phyloP scores from a whole-genome alignment of 2,113 vertebrate species.

The Anguilla japonica region DNA sequence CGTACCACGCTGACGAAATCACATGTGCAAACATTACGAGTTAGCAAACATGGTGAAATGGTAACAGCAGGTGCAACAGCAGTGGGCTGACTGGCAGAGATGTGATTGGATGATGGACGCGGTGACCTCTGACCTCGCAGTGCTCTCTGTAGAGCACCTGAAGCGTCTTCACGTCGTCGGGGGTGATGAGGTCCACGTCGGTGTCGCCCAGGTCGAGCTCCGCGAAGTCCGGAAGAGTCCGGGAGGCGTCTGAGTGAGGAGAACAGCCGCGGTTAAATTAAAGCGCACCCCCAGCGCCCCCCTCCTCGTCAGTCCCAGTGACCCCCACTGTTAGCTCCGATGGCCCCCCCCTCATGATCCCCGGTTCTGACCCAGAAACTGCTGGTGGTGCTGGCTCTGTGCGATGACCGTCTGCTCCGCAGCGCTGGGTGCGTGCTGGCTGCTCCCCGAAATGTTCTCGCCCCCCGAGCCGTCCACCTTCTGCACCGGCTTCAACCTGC shows the following conservation, averaged over 20 bases:
- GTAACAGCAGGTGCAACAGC: not conserved
- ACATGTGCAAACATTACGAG: not conserved
- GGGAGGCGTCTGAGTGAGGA: constrained; percentile 78
- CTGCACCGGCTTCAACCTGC: constrained; percentile 86
- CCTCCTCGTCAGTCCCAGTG: not conserved
- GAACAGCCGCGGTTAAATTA: not conserved
- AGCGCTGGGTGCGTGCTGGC: constrained; percentile 68
- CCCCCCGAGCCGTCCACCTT: constrained; percentile 81
- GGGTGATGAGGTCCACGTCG: constrained; percentile 75
- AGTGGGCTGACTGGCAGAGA: not conserved
- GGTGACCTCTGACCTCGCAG: constrained; percentile 85
- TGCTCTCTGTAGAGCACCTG: constrained; percentile 91
- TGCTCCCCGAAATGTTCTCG: constrained; percentile 74
- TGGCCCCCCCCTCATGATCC: not conserved
- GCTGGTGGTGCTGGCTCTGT: constrained; percentile 96
- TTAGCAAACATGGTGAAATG: not conserved
- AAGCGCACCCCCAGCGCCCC: not conserved
- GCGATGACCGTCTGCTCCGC: constrained; percentile 87
- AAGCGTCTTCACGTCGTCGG: constrained; percentile 83
- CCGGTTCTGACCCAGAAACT: constrained; percentile 77
- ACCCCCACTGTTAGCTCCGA: not conserved
- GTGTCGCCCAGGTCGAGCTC: constrained; percentile 78
- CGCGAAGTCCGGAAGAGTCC: constrained; percentile 88
- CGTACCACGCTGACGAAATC: not conserved
- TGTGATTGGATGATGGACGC: too few species aligned